Percentiles rank a stretch among this genome's conserved stretches.
phyloP scores from a whole-genome alignment of 2,797 vertebrate genomes.

The Pitangus sulphuratus region DNA sequence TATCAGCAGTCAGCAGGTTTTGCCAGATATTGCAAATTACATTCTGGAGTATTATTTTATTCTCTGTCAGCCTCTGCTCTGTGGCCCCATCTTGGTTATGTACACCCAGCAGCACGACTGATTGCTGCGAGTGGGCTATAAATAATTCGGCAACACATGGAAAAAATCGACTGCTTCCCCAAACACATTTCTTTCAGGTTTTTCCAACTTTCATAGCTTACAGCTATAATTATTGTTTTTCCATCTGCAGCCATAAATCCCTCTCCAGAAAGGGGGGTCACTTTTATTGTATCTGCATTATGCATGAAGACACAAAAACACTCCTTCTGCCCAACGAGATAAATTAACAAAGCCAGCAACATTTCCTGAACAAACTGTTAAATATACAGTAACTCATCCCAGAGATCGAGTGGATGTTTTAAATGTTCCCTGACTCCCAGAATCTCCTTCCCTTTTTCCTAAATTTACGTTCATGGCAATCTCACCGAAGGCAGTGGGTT shows the following conservation, averaged over 20 bases:
- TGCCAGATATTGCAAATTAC: conserved; percentile 37
- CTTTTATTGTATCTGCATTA: conserved; percentile 15
- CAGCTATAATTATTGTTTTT: conserved; percentile 41
- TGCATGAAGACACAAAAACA: conserved; percentile 11
- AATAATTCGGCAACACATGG: conserved; percentile 45
- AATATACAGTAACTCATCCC: neutral
- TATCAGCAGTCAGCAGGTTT: neutral
- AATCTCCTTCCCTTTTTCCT: neutral
- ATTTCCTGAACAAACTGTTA: conserved; percentile 50
- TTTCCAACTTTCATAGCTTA: conserved; percentile 45
- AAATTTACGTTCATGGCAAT: neutral
- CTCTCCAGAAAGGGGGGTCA: neutral
- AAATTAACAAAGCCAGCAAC: conserved; percentile 23
- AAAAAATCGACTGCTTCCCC: conserved; percentile 43
- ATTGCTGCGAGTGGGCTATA: conserved; percentile 21
- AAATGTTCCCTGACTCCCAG: neutral
- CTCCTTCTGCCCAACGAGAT: neutral
- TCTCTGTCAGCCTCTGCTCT: conserved; percentile 25
- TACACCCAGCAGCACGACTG: neutral
- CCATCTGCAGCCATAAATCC: conserved; percentile 50
- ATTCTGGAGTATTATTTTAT: conserved; percentile 3
- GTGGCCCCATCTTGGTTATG: neutral
- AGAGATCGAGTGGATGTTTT: neutral
- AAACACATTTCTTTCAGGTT: conserved; percentile 52
- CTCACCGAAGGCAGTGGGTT: neutral